Conservation (phyloP, 2,113 vertebrate species). For the Gobius niger region DNA sequence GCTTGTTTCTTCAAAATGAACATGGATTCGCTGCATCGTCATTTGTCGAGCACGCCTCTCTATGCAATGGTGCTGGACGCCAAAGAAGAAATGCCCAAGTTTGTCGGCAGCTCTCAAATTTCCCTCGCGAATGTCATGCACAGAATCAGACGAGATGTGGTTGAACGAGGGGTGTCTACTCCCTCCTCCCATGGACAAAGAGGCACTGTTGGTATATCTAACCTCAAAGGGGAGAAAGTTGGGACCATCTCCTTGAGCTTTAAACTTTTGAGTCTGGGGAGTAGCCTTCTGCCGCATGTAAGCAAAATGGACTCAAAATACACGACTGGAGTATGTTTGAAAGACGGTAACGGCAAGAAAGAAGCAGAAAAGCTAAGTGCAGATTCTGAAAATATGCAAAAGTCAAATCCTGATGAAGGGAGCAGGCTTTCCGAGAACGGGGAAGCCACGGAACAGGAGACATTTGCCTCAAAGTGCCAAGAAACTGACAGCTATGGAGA, state of each 20-base stretch:
- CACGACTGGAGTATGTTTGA: neutral
- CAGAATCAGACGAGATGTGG: constrained; percentile 63
- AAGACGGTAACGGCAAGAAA: constrained; percentile 1
- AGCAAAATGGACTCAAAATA: neutral
- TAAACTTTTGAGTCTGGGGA: constrained; percentile 78
- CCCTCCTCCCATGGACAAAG: constrained; percentile 66
- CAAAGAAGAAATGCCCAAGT: constrained; percentile 64
- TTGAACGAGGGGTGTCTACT: constrained; percentile 38
- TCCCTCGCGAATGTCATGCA: constrained; percentile 69
- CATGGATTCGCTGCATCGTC: constrained; percentile 55
- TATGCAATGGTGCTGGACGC: constrained; percentile 74
- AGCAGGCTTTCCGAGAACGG: constrained; percentile 21
- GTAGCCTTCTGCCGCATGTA: constrained; percentile 53
- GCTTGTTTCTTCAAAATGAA: constrained; percentile 83
- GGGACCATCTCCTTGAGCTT: constrained; percentile 80
- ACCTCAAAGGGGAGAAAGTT: constrained; percentile 67
- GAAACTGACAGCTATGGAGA: constrained; percentile 20
- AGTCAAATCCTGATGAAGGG: constrained; percentile 14
- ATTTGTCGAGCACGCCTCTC: constrained; percentile 71
- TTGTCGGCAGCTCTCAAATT: constrained; percentile 78
- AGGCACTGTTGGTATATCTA: constrained; percentile 63
- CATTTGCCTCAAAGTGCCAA: neutral
- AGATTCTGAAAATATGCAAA: neutral
- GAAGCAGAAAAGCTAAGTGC: neutral
- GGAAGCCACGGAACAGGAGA: neutral